These are phyloP conservation scores for Luscinia luscinia DNA, from an alignment of 2,797 vertebrate genomes.

Conservation along the genomic window DNA sequence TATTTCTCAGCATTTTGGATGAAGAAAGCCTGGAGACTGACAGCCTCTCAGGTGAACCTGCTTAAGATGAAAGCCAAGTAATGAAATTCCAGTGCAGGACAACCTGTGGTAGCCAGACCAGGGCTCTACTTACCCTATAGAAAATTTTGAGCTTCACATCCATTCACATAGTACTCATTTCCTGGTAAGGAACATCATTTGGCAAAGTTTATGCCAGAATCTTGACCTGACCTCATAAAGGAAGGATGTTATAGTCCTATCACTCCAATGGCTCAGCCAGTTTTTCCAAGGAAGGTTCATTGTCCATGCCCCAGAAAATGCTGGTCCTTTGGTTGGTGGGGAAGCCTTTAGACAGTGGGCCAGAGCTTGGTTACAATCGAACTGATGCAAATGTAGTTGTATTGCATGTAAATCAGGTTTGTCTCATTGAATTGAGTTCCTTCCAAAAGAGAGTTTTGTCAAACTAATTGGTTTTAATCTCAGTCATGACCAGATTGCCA, in stretches of 20 bases:
- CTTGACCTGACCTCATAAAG: not conserved
- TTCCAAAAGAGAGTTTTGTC: not conserved
- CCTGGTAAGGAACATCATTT: not conserved
- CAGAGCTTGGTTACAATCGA: not conserved
- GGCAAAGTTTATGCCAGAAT: not conserved
- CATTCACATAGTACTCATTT: not conserved
- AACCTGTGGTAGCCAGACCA: not conserved
- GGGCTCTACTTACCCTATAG: not conserved
- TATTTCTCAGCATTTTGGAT: not conserved
- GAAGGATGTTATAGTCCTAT: not conserved
- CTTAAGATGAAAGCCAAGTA: not conserved
- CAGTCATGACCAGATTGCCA: not conserved
- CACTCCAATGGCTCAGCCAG: not conserved
- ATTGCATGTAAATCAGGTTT: not conserved
- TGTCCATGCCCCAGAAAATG: not conserved
- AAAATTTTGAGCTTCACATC: not conserved
- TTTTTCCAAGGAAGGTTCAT: not conserved
- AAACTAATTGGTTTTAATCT: not conserved
- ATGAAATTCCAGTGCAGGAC: not conserved
- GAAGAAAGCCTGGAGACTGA: not conserved
- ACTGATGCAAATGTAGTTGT: not conserved
- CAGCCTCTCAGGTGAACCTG: not conserved
- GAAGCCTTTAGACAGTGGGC: not conserved
- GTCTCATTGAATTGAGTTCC: not conserved
- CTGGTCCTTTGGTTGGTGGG: not conserved